Conservation (phyloP, 2,888 invertebrate genomes). For the Cosmia trapezina region DNA sequence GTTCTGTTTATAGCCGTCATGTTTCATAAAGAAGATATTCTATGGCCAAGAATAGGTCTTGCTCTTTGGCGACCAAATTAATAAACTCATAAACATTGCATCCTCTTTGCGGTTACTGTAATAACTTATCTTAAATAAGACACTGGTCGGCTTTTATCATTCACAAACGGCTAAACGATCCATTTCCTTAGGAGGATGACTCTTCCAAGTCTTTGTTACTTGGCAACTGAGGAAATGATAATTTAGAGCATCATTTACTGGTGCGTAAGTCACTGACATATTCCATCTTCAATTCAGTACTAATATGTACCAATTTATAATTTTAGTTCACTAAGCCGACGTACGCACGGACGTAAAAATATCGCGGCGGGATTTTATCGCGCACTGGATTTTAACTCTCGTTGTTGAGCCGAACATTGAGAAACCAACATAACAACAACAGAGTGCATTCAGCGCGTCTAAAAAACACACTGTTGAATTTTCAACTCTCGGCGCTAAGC, state of each 20-base stretch:
- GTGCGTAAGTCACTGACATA: constrained; percentile 23
- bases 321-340: too few relatives aligned
- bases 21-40: not conserved
- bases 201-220: constrained; percentile 51
- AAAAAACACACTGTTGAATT: too few relatives aligned
- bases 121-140: constrained; percentile 28
- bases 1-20: not conserved
- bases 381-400: too few relatives aligned
- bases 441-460: too few relatives aligned
- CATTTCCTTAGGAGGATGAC: constrained; percentile 58
- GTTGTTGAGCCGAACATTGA: too few relatives aligned
- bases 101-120: not conserved
- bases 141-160: constrained; percentile 44
- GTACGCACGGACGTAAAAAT: too few relatives aligned
- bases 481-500: too few relatives aligned
- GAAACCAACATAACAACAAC: too few relatives aligned
- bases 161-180: constrained; percentile 57
- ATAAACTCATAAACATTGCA: not conserved
- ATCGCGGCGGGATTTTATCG: too few relatives aligned
- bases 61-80: not conserved
- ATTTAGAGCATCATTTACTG: constrained; percentile 50
- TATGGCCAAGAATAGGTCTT: not conserved
- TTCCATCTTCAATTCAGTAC: not conserved
- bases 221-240: constrained; percentile 54
- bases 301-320: not conserved